phyloP scores from a whole-genome alignment of 30 jellyfish, hydroid and myxozoan species.

The Nemopilema nomurai region DNA sequence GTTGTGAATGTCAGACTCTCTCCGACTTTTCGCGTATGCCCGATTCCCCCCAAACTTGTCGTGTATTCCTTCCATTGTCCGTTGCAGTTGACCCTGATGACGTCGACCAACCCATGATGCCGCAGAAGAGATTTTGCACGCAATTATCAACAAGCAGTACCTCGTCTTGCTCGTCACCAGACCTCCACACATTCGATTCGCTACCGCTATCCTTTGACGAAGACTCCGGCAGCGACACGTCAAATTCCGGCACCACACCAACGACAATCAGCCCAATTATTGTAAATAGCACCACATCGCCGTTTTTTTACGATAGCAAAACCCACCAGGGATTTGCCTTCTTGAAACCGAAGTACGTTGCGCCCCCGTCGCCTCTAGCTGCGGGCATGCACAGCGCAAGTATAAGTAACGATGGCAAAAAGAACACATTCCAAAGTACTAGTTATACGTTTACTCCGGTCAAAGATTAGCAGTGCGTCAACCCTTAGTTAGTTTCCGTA shows the following conservation, averaged over 20 bases:
- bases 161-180: conserved; percentile 95
- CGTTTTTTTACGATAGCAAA: conserved; percentile 76
- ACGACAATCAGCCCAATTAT: conserved; percentile 33
- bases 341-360: conserved; percentile 93
- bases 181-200: conserved; percentile 56
- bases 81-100: conserved; percentile 98
- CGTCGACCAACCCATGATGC: conserved; percentile 53
- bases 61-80: too few relatives aligned
- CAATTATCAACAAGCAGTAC: conserved; percentile 84
- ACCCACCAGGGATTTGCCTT: conserved; percentile 65
- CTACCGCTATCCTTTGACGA: conserved; percentile 78
- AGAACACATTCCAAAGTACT: conserved; percentile 44
- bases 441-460: conserved; percentile 93
- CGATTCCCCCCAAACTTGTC: too few relatives aligned
- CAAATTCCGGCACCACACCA: conserved; percentile 43
- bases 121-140: conserved; percentile 72
- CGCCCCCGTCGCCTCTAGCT: conserved; percentile 99
- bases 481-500: neutral
- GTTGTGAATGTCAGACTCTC: too few relatives aligned
- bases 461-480: conserved; percentile 30
- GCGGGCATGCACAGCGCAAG: conserved; percentile 90
- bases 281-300: conserved; percentile 27
- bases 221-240: conserved; percentile 90
- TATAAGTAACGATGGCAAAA: conserved; percentile 44
- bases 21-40: too few relatives aligned